Base-by-base conservation (phyloP, 2,888 invertebrate species). In the Xanthorhoe spadicearia region DNA sequence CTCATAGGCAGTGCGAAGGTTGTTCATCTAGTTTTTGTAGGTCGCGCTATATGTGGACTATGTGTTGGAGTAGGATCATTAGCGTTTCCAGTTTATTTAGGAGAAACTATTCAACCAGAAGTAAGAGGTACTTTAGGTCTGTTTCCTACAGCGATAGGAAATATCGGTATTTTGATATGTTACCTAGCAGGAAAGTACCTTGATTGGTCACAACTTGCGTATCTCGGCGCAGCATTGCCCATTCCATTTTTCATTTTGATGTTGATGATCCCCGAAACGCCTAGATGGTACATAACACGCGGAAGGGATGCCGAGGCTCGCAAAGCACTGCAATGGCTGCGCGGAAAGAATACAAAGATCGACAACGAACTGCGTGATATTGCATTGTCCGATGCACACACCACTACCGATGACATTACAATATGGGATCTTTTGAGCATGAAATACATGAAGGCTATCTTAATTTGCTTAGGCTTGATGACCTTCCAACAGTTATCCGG, bases 401-500 rank as follows among this genome's bases (percentile, higher is more conserved):
- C 94, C 55, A 95, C 95, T 73, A 94, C 95, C 64, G 94, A 94
- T 0, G 93, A 95, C 89, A 94, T 95, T 18, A 92, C 92, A 10
- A 76, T 96, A 60, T 82, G 92, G 63, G 97, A 97, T 80, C 90
- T 98, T 18, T 94, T 96, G 68, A 94, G 93, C 63, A 94, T 94
- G 49, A 95, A 95, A 74, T 96, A 98, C 78, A 87, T 96, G 73
- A 96, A 96, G 81, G 97, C 98, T 0, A 92, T 99, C 64, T 87
- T 96, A 18, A 97, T 98, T 73, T 96, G 96, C 2, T 87, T 98
- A 64, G 97, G 97, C 0, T 93, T 99, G 57, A 99, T 99, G 98
- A 96, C 97, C 71, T 98, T 99, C 91, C 99, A 99, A 88, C 99
- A 99, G 85, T 88, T 98, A 80, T 97, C 97, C 68, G 99, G 99